Base-by-base conservation (phyloP, 2,113 vertebrate genomes). In the Hydropotes inermis region DNA sequence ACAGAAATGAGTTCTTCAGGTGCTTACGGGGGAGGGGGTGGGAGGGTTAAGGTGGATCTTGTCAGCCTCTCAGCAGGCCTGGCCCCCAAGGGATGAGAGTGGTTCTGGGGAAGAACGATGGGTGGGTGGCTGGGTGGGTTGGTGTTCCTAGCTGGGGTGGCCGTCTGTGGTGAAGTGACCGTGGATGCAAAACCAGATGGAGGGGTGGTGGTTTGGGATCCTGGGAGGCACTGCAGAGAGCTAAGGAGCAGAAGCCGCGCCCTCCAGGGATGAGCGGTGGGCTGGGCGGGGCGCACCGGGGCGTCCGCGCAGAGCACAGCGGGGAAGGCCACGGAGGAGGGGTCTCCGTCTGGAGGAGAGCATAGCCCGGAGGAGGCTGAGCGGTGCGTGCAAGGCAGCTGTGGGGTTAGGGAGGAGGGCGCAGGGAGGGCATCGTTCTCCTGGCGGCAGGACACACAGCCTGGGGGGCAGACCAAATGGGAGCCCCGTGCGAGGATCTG, bases 221-320 rank as follows among this genome's bases (percentile, higher is more conserved):
- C 47, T 17, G 21, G 36, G 61, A 30, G 45, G 23, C 4, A 5
- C 39, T 50, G 27, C 90, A 4, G 36, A 23, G 47, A 23, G 21
- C 67, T 8, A 36, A 5, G 0, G 0, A 21, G 47, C n/a, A 7
- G 5, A 9, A 12, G 55, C 27, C 0, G 3, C 1, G 8, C 8
- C n/a, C 60, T 27, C 50, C 21, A 1, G 21, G 23, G 14, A 3
- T 8, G 2, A 27, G 3, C 1, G 5, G 8, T 0, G 6, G 1
- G 67, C 70, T 45, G 47, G 21, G 50, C 21, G 13, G 67, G 39
- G 19, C 5, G 15, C 1, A 0, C 88, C 30, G 15, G 9, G 52
- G 36, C 12, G 5, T 58, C 50, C 61, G 7, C 9, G 47, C 52
- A 19, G 81, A 16, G 30, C 64, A 8, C 21, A 3, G 30, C 15